These are phyloP conservation scores for Asarcornis scutulata DNA, from an alignment of 2,113 vertebrate genomes.

Conservation along the genomic window DNA sequence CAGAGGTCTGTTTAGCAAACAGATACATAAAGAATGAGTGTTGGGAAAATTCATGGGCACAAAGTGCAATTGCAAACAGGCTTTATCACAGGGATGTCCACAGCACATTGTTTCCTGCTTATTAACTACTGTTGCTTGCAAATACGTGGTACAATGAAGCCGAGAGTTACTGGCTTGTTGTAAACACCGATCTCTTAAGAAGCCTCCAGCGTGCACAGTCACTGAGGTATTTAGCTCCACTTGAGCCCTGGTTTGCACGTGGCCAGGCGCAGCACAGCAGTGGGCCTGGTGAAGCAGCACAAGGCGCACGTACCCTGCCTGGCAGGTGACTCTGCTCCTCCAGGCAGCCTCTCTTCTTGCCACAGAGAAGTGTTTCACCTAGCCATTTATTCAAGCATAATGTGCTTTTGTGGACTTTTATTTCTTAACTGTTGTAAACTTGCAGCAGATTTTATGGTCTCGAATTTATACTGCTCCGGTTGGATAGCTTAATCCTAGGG, in stretches of 20 bases:
- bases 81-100: not conserved
- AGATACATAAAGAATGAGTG: accelerated
- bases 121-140: not conserved
- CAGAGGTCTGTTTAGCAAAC: not conserved
- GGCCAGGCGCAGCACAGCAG: accelerated
- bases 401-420: constrained; percentile 39
- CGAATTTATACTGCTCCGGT: not conserved
- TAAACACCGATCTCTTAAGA: accelerated
- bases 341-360: not conserved
- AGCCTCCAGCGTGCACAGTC: not conserved
- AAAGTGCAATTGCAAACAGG: not conserved
- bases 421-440: constrained; percentile 43
- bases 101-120: not conserved
- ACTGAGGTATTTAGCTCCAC: not conserved
- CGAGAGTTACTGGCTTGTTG: accelerated
- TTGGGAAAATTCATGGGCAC: not conserved
- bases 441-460: not conserved
- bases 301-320: not conserved
- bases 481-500: not conserved
- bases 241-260: accelerated
- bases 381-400: not conserved
- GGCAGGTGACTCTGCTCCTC: not conserved
- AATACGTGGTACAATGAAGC: accelerated
- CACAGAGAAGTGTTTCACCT: not conserved
- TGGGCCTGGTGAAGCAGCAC: accelerated